Conservation (phyloP, 2,113 vertebrate species). For the Perca fluviatilis region DNA sequence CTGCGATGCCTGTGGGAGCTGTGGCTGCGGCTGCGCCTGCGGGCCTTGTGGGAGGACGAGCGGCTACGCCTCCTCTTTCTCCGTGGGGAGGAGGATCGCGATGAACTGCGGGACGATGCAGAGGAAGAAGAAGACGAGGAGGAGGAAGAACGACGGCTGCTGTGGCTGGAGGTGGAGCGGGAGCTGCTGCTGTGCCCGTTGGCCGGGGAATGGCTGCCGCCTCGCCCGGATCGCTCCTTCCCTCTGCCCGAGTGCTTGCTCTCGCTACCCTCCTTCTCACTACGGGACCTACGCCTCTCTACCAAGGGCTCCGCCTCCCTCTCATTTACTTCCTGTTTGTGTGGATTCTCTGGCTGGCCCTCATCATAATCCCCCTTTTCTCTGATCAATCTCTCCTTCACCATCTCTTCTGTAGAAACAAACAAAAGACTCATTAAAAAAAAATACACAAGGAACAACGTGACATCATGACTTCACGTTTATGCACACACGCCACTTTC, state of each 20-base stretch:
- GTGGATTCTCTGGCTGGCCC: constrained; percentile 88
- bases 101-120: constrained; percentile 91
- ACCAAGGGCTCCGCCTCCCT: constrained; percentile 88
- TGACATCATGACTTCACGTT: too few species aligned
- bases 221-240: constrained; percentile 87
- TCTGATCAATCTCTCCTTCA: constrained; percentile 89
- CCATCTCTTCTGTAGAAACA: constrained; percentile 90
- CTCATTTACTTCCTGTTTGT: constrained; percentile 91
- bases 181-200: constrained; percentile 91
- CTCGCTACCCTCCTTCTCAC: constrained; percentile 87
- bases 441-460: not conserved
- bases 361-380: constrained; percentile 92
- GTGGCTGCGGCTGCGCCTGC: constrained; percentile 89
- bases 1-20: constrained; percentile 87
- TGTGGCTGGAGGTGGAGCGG: constrained; percentile 88
- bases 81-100: constrained; percentile 89
- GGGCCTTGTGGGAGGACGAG: constrained; percentile 91
- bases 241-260: constrained; percentile 88
- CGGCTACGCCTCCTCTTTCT: constrained; percentile 80
- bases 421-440: constrained; percentile 12
- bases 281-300: constrained; percentile 93
- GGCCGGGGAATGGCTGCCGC: constrained; percentile 85
- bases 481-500: too few species aligned
- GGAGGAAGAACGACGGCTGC: constrained; percentile 90
- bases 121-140: constrained; percentile 93